Base-by-base conservation (phyloP, 2,888 invertebrate genomes). In the Melanchra persicariae region DNA sequence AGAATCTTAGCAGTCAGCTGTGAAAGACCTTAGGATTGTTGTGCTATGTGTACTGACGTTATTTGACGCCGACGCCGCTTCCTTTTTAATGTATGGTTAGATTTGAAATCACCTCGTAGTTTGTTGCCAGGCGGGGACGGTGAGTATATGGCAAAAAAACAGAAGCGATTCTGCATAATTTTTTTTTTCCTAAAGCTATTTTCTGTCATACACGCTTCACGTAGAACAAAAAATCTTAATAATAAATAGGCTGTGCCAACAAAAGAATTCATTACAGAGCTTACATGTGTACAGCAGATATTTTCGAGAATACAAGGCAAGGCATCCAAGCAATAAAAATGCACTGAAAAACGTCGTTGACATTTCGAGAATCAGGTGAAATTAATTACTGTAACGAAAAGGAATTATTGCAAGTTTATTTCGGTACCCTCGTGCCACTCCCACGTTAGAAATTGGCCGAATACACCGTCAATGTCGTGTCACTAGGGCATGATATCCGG, bases 1-100 rank as follows among this genome's bases (percentile, higher is more conserved):
- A 85, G 72, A 85, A 80, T 71, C 80, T 71, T 71, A 79, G 19
- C 71, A 66, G 70, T 83, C 83, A 83, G 83, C 77, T 77, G 81
- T 74, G 77, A 64, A 81, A 79, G 64, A 79, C 74, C 79, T 79
- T 73, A 82, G 57, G 24, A 61, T 55, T 72, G 55, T 72, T 65
- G 61, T 82, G 45, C 57, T 77, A 40, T 67, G 62, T 77, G 47
- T 64, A 51, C 24, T 19, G 37, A 61, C 34, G 62, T 51, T 49
- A 61, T 51, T 61, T 63, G 37, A 64, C 34, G 49, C n/a, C n/a
- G n/a, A n/a, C n/a, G 62, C 26, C 45, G 57, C 43, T 60, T 57
- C 55, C 34, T 64, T 63, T 58, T 51, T 15, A 37, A 54, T 30
- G n/a, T 43, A 51, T 40, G 43, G 34, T 51, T 47, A 60, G 40